Conservation (phyloP, 2,797 vertebrate genomes). For the Hippocampus kuda region DNA sequence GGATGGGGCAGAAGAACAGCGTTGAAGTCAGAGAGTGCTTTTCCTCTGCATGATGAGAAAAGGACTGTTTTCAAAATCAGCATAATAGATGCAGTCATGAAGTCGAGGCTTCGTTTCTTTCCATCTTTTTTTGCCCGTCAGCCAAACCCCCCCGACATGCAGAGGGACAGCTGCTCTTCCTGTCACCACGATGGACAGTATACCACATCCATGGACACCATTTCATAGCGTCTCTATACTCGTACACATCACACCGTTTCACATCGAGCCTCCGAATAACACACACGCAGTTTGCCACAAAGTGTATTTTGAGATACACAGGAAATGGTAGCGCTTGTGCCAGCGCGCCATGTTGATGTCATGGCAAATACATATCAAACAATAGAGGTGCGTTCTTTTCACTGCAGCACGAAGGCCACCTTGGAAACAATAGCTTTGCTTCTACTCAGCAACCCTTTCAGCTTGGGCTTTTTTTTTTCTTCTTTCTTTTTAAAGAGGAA, state of each 20-base stretch:
- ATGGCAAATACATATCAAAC: slow-evolving; percentile 44
- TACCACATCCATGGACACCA: slow-evolving; percentile 36
- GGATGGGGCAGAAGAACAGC: slow-evolving; percentile 28
- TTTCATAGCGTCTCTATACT: slow-evolving; percentile 39
- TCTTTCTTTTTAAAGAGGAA: slow-evolving; percentile 47
- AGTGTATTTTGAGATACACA: slow-evolving; percentile 55
- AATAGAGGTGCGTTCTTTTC: slow-evolving; percentile 32
- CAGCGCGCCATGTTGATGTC: slow-evolving; percentile 37
- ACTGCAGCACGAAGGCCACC: neutral
- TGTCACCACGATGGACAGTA: slow-evolving; percentile 44
- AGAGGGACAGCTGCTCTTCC: slow-evolving; percentile 63
- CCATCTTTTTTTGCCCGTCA: slow-evolving; percentile 14
- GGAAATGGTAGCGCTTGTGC: slow-evolving; percentile 47
- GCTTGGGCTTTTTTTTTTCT: slow-evolving; percentile 11
- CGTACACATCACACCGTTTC: slow-evolving; percentile 13
- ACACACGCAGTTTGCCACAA: slow-evolving; percentile 24
- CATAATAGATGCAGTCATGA: slow-evolving; percentile 58
- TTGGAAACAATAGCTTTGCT: slow-evolving; percentile 8
- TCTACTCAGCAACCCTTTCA: slow-evolving; percentile 20
- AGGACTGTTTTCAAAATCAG: slow-evolving; percentile 31
- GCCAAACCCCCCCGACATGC: slow-evolving; percentile 19
- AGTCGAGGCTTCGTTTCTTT: slow-evolving; percentile 47
- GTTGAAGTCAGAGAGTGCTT: slow-evolving; percentile 19
- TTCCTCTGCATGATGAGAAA: slow-evolving; percentile 18
- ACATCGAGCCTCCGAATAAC: neutral